These are phyloP conservation scores for Eupithecia dodoneata DNA, from an alignment of 2,888 invertebrate genomes.

Conservation along the genomic window DNA sequence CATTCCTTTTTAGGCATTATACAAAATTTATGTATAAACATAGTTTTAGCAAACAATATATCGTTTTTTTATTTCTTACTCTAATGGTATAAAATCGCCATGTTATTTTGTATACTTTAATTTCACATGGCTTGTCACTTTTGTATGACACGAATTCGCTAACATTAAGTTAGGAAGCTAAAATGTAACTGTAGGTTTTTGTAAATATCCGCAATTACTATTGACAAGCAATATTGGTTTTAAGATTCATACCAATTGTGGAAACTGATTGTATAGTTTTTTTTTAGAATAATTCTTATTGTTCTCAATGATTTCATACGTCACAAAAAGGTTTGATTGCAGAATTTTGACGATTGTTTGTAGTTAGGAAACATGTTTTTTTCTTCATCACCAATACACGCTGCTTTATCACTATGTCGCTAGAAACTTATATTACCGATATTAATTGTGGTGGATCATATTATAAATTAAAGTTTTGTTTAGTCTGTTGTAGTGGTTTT, in stretches of 20 bases:
- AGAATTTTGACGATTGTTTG: slow-evolving; percentile 19
- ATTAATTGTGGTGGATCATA: slow-evolving; percentile 47
- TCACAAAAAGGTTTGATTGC: slow-evolving; percentile 27
- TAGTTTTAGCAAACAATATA: slow-evolving; percentile 43
- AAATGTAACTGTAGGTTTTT: slow-evolving; percentile 68
- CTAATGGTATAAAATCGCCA: slow-evolving; percentile 51
- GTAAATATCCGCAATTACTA: slow-evolving; percentile 68
- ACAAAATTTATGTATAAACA: slow-evolving; percentile 64
- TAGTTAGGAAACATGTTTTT: slow-evolving; percentile 20
- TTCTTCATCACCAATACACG: slow-evolving; percentile 10
- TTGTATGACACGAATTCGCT: slow-evolving; percentile 50
- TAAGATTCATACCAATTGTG: slow-evolving; percentile 25
- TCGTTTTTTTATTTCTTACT: slow-evolving; percentile 49
- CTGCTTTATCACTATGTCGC: slow-evolving; percentile 33
- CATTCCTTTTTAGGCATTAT: slow-evolving; percentile 78
- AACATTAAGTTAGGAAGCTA: slow-evolving; percentile 58
- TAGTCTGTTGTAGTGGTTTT: slow-evolving; percentile 70
- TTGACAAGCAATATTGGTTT: slow-evolving; percentile 18
- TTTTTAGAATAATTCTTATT: slow-evolving; percentile 21
- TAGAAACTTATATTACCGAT: slow-evolving; percentile 25
- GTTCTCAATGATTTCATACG: slow-evolving; percentile 26
- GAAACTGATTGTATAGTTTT: slow-evolving; percentile 29
- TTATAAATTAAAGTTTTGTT: slow-evolving; percentile 45
- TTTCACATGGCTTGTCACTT: slow-evolving; percentile 53
- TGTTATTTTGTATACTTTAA: slow-evolving; percentile 56